phyloP scores from a whole-genome alignment of 2,113 vertebrate genomes.

The Rhea americana region DNA sequence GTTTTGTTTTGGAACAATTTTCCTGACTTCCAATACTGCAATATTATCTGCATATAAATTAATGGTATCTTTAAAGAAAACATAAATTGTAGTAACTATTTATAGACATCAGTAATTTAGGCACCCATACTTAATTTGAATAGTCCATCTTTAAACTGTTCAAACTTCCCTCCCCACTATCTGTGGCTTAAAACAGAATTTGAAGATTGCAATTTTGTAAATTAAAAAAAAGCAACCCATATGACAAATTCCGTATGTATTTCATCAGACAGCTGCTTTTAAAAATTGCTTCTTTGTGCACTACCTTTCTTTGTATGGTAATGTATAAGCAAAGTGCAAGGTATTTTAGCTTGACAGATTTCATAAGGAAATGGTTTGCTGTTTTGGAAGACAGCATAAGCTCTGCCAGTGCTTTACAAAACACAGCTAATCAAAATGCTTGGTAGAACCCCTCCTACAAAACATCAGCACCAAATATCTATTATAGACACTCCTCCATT shows the following conservation, averaged over 20 bases:
- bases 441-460: conserved; percentile 15
- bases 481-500: neutral
- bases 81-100: neutral
- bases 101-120: neutral
- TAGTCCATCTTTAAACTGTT: neutral
- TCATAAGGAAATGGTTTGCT: conserved; percentile 34
- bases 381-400: neutral
- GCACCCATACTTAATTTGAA: neutral
- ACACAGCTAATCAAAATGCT: conserved; percentile 24
- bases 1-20: neutral
- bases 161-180: neutral
- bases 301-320: conserved; percentile 25
- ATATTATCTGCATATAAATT: neutral
- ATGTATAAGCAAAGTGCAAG: neutral
- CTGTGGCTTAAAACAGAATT: neutral
- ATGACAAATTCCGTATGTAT: neutral
- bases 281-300: conserved; percentile 15
- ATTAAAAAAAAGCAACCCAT: neutral
- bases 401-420: conserved; percentile 39
- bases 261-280: conserved; percentile 13
- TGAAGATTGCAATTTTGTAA: neutral
- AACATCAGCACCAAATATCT: neutral
- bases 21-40: neutral
- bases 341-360: conserved; percentile 46
- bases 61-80: neutral